Percentiles rank a stretch among this genome's conserved stretches.
Evolutionary conservation across 2,113 vertebrate species (phyloP).

Genomic region (Pristiophorus japonicus): DNA sequence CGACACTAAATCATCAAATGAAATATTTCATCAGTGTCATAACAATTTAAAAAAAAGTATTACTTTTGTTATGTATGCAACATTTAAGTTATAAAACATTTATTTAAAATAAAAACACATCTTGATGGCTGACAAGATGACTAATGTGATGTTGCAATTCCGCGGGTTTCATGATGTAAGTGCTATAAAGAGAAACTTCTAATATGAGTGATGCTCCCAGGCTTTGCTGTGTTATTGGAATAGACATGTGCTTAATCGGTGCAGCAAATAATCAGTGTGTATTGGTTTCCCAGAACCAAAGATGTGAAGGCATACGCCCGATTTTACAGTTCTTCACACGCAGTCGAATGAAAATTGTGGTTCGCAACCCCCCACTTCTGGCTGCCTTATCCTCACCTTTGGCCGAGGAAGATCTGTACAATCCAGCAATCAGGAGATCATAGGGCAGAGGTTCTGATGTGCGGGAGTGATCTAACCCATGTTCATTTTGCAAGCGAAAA

Average conservation of each 20-base stretch:
- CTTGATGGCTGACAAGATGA: slow-evolving; percentile 8
- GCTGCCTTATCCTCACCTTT: no score
- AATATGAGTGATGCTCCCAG: slow-evolving; percentile 21
- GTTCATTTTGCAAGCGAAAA: neutral
- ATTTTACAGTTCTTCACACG: neutral
- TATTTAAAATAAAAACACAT: slow-evolving; percentile 29
- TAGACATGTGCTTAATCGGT: neutral
- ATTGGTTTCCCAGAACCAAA: neutral
- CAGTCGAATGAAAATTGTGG: neutral
- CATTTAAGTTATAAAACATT: neutral
- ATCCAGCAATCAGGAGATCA: neutral
- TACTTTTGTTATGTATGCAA: neutral
- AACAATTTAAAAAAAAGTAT: neutral
- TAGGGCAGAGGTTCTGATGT: neutral
- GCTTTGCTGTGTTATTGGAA: neutral
- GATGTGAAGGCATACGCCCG: neutral
- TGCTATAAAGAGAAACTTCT: slow-evolving; percentile 25
- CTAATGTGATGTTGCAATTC: slow-evolving; percentile 19
- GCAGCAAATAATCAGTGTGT: neutral
- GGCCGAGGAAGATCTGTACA: neutral
- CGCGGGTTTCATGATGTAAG: slow-evolving; percentile 24
- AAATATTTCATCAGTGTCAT: neutral
- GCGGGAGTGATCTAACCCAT: neutral
- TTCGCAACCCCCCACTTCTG: neutral
- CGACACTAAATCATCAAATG: neutral